Percentiles rank a stretch among this genome's conserved stretches.
These are phyloP conservation scores for Eulithis testata DNA, from an alignment of 2,888 invertebrate genomes.

Conservation along the genomic window DNA sequence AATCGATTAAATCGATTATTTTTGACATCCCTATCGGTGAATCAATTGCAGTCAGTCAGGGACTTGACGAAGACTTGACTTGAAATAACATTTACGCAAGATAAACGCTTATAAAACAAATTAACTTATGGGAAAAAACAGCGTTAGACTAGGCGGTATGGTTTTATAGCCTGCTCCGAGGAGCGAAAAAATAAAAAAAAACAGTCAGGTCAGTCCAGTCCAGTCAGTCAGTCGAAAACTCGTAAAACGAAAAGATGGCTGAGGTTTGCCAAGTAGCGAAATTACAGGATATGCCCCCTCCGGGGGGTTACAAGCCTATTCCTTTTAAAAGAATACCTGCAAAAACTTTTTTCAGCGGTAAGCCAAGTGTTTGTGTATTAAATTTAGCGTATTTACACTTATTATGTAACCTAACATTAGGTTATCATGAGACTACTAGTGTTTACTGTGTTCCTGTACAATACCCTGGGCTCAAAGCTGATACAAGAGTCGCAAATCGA, in stretches of 20 bases:
- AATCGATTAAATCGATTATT: too few relatives aligned
- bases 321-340: constrained; percentile 89
- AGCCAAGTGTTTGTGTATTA: constrained; percentile 41
- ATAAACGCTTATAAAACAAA: too few relatives aligned
- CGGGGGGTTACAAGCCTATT: constrained; percentile 94
- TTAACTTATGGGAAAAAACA: too few relatives aligned
- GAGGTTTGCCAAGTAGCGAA: constrained; percentile 59
- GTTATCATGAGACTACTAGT: constrained; percentile 53
- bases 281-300: constrained; percentile 96
- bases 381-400: constrained; percentile 33
- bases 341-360: constrained; percentile 89
- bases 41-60: too few relatives aligned
- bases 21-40: too few relatives aligned
- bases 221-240: constrained; percentile 9
- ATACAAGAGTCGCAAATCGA: background rate
- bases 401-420: constrained; percentile 71
- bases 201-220: too few relatives aligned
- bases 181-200: too few relatives aligned
- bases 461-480: background rate
- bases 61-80: too few relatives aligned
- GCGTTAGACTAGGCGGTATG: too few relatives aligned
- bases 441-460: constrained; percentile 13
- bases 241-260: constrained; percentile 58
- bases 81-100: too few relatives aligned
- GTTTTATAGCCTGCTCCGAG: too few relatives aligned